phyloP scores from a whole-genome alignment of 1,140 invertebrate species.

The Cotesia vestalis region DNA sequence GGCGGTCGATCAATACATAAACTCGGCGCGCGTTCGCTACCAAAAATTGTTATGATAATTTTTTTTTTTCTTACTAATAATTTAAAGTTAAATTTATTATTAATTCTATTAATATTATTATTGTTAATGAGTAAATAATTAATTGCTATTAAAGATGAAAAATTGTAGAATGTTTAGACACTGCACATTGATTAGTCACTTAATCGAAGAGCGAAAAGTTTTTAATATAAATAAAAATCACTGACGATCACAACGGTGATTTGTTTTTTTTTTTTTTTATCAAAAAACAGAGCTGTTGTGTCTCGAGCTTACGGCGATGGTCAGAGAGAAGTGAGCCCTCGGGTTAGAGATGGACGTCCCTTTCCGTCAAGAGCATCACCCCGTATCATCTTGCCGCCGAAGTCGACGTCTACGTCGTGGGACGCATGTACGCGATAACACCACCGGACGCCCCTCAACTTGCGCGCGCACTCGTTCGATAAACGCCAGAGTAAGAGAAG shows the following conservation, averaged over 20 bases:
- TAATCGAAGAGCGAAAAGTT: too few species aligned
- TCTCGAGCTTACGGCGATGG: conserved; percentile 33
- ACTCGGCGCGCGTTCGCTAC: conserved; percentile 14
- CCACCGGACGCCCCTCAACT: conserved; percentile 37
- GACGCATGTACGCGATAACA: too few species aligned
- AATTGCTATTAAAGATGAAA: too few species aligned
- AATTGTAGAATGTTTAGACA: too few species aligned
- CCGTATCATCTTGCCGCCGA: conserved; percentile 21
- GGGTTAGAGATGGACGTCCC: conserved; percentile 48
- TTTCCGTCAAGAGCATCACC: conserved; percentile 31
- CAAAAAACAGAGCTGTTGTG: conserved; percentile 20
- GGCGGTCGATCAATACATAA: conserved; percentile 35
- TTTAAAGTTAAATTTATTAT: too few species aligned
- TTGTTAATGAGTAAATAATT: too few species aligned
- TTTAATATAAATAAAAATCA: too few species aligned
- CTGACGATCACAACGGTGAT: background rate
- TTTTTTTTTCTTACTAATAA: background rate
- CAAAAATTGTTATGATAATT: background rate
- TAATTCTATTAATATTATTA: too few species aligned
- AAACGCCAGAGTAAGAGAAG: conserved; percentile 42
- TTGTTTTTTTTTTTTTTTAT: too few species aligned
- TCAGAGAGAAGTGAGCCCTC: conserved; percentile 42
- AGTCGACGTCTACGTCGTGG: too few species aligned
- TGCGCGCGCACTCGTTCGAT: conserved; percentile 67
- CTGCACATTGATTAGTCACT: too few species aligned